Conservation (phyloP, 2,113 vertebrate species). For the Orientallactaga bullata region DNA sequence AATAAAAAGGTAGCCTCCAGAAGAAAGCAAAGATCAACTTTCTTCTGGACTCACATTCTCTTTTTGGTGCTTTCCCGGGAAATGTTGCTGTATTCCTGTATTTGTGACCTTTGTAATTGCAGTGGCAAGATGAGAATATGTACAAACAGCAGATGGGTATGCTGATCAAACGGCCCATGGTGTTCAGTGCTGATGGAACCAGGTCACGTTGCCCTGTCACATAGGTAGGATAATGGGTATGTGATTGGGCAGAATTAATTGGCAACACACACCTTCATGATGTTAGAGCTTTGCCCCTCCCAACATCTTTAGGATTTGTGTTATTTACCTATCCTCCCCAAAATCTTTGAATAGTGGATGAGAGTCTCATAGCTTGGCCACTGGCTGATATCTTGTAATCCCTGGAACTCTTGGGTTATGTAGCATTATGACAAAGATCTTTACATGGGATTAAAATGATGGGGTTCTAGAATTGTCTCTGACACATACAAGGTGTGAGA, state of each 20-base stretch:
- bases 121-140: not conserved
- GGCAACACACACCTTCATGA: not conserved
- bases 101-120: not conserved
- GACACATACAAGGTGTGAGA: not conserved
- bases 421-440: not conserved
- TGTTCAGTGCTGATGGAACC: not conserved
- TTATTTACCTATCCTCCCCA: not conserved
- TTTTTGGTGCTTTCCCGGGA: not conserved
- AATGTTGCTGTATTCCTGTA: not conserved
- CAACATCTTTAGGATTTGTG: not conserved
- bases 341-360: not conserved
- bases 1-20: conserved; percentile 87
- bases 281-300: not conserved
- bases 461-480: not conserved
- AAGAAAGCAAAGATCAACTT: conserved; percentile 74
- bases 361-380: not conserved
- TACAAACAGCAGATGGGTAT: not conserved
- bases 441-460: not conserved
- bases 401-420: accelerated
- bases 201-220: too few relatives aligned
- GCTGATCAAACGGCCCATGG: accelerated
- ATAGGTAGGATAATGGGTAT: not conserved
- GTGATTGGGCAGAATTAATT: accelerated
- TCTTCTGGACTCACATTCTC: not conserved
- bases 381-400: not conserved